phyloP scores from a whole-genome alignment of 2,113 vertebrate genomes.

The Pelecanus crispus region DNA sequence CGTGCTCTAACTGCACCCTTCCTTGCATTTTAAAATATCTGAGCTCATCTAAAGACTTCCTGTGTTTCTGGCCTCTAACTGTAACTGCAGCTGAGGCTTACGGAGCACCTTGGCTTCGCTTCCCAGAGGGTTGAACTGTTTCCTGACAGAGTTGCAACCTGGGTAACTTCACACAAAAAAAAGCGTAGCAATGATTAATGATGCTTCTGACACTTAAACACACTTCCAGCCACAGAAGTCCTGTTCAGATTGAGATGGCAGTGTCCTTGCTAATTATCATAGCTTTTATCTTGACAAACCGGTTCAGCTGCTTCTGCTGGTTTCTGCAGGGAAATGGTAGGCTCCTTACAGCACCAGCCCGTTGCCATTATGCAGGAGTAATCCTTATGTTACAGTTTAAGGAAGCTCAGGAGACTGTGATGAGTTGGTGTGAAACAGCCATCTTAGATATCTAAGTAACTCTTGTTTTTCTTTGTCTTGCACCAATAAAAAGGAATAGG shows the following conservation, averaged over 20 bases:
- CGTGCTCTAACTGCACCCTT: neutral
- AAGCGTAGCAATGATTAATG: neutral
- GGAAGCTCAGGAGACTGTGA: neutral
- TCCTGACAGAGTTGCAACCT: neutral
- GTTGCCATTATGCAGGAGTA: neutral
- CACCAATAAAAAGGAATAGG: neutral
- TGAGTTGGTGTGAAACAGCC: neutral
- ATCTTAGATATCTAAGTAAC: neutral
- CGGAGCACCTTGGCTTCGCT: neutral
- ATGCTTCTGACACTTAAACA: neutral
- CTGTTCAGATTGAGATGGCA: neutral
- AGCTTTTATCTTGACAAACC: neutral
- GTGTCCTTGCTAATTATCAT: neutral
- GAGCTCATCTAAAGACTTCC: neutral
- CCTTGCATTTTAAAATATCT: neutral
- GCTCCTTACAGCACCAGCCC: neutral
- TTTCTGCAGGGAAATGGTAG: neutral
- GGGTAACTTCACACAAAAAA: neutral
- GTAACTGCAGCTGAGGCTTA: neutral
- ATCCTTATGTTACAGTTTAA: neutral
- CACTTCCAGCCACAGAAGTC: neutral
- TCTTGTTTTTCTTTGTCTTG: neutral
- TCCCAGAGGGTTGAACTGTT: neutral
- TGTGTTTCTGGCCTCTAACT: neutral
- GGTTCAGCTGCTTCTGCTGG: constrained; percentile 8